Evolutionary conservation across 2,113 vertebrate species (phyloP), one percentile per base, ranked within the genome.

Genomic region (Callochromis pleurospilus): DNA sequence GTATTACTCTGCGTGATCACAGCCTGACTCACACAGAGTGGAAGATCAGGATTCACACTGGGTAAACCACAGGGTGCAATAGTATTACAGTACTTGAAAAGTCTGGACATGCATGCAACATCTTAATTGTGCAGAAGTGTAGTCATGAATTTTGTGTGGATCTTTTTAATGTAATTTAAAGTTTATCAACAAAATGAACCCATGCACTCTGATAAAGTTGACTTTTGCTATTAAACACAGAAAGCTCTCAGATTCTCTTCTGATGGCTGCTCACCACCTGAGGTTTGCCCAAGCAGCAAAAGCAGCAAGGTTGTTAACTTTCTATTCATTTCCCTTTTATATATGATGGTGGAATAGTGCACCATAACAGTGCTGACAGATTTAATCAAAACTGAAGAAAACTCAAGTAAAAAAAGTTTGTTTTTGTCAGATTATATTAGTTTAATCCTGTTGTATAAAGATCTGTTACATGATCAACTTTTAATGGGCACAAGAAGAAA

Each of bases 1-100:
- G 36, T 53, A 79, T 91, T 83, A 70, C 24, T 65, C 70, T 19
- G 38, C 33, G 4, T 89, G 79, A 80, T 85, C 55, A 81, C 62
- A 60, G 75, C 56, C 45, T 80, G 36, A 80, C 49, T 79, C 31
- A 73, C 33, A 17, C 24, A 55, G 47, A 53, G 24, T 54, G 68
- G 12, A 88, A 42, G 47, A 89, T 24, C 17, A 17, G 31, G 31
- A 70, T 51, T 79, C 53, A 65, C 53, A 54, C 17, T 54, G 31
- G n/a, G 21, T 13, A 42, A 75, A 70, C 26, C 11, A 49, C 40
- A 58, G 49, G 1, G 9, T 88, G 36, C 11, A 55, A 82, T 5
- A 31, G 33, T 14, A 51, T 82, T 65, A 58, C 17, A 56, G 62
- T 45, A 53, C 12, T 36, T 75, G 19, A 79, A 83, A 56, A 58